Conservation (phyloP, 53 echinoderm and acorn worm species). For the Luidia sarsii region DNA sequence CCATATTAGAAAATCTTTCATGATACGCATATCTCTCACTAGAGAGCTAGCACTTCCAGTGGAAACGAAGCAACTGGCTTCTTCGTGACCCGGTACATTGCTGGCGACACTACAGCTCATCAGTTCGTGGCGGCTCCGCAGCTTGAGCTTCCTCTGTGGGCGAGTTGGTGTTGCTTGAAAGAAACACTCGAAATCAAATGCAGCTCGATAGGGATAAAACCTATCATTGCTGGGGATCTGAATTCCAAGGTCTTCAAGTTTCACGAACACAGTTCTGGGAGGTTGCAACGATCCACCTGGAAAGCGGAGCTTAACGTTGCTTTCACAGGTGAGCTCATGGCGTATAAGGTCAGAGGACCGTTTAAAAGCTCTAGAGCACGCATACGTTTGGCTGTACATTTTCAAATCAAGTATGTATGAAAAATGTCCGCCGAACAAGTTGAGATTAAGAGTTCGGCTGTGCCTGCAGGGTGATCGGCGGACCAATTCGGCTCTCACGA, state of each 20-base stretch:
- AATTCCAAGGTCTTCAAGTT: slow-evolving; percentile 40
- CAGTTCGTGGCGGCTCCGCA: no score
- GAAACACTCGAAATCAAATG: slow-evolving; percentile 48
- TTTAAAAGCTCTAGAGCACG: slow-evolving; percentile 5
- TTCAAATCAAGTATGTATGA: neutral
- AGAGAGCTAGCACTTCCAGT: neutral
- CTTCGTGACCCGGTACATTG: neutral
- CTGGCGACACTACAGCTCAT: slow-evolving; percentile 10
- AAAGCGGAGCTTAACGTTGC: neutral
- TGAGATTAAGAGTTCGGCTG: neutral
- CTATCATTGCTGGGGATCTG: neutral
- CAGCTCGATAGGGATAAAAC: slow-evolving; percentile 36
- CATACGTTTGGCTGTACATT: neutral
- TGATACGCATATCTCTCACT: neutral
- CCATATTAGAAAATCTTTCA: slow-evolving; percentile 55
- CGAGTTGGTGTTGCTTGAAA: neutral
- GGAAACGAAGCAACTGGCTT: neutral
- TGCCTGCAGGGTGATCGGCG: neutral
- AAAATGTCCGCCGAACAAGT: neutral
- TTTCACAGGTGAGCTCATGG: neutral
- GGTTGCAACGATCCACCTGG: neutral
- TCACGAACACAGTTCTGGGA: slow-evolving; percentile 28
- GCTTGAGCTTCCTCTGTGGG: neutral
- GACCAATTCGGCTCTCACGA: neutral
- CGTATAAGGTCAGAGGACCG: neutral